These are phyloP conservation scores for Furcula furcula DNA, from an alignment of 2,888 invertebrate genomes.

Conservation along the genomic window DNA sequence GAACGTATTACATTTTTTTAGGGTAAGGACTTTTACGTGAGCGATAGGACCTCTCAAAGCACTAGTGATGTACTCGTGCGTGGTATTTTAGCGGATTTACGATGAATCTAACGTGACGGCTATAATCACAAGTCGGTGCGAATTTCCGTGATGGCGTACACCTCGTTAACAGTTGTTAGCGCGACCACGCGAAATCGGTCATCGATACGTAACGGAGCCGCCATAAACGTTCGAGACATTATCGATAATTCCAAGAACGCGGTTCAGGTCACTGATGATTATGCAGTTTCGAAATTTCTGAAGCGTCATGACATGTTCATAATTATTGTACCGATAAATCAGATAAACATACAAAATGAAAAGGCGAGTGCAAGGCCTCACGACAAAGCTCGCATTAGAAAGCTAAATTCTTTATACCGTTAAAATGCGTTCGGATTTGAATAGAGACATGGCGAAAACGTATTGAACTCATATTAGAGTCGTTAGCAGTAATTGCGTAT, in stretches of 20 bases:
- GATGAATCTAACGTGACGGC: conserved; percentile 28
- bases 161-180: conserved; percentile 56
- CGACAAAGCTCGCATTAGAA: conserved; percentile 67
- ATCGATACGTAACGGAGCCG: conserved; percentile 40
- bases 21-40: conserved; percentile 33
- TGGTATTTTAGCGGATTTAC: conserved; percentile 19
- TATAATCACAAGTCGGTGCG: conserved; percentile 32
- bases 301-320: conserved; percentile 51
- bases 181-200: conserved; percentile 37
- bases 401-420: conserved; percentile 57
- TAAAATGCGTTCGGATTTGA: conserved; percentile 45
- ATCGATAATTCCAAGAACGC: conserved; percentile 41
- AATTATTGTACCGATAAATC: conserved; percentile 61
- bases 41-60: conserved; percentile 32
- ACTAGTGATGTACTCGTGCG: conserved; percentile 23
- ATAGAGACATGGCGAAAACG: conserved; percentile 52
- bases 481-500: conserved; percentile 66
- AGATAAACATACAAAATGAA: conserved; percentile 50
- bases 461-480: conserved; percentile 57
- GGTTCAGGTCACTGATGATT: conserved; percentile 42
- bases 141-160: conserved; percentile 33
- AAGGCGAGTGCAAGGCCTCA: conserved; percentile 42
- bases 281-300: conserved; percentile 43
- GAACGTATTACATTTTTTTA: too few species aligned
- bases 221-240: conserved; percentile 33